Conservation (phyloP, 2,888 invertebrate species). For the Empis stercorea region DNA sequence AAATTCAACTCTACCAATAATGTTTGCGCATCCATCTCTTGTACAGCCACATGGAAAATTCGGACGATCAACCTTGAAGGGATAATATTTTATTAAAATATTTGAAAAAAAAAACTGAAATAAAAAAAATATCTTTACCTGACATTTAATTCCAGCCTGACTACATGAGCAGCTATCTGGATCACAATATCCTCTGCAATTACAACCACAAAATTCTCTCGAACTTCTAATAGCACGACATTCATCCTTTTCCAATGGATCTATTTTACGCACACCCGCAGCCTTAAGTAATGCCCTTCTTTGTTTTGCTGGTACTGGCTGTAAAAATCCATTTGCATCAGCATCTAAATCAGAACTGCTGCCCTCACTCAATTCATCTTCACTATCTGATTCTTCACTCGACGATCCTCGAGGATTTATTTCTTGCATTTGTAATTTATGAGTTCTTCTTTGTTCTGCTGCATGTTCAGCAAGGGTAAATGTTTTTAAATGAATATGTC, state of each 20-base stretch:
- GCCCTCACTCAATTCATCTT: constrained; percentile 67
- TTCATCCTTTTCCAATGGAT: constrained; percentile 84
- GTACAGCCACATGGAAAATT: constrained; percentile 96
- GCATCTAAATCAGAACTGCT: constrained; percentile 75
- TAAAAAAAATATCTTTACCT: constrained; percentile 37
- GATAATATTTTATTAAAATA: not conserved
- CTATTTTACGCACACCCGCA: constrained; percentile 90
- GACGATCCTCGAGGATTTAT: constrained; percentile 39
- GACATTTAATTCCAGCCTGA: constrained; percentile 90
- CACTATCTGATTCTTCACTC: constrained; percentile 75
- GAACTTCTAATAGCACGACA: constrained; percentile 85
- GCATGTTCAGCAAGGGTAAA: constrained; percentile 83
- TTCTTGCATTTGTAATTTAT: constrained; percentile 60
- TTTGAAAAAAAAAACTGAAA: not conserved
- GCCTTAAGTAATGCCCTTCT: constrained; percentile 74
- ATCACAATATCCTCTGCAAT: constrained; percentile 85
- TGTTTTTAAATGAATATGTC: constrained; percentile 52
- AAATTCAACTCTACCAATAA: constrained; percentile 87
- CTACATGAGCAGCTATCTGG: constrained; percentile 93
- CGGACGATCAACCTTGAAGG: constrained; percentile 66
- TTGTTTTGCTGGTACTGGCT: constrained; percentile 87
- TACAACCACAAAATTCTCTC: constrained; percentile 86
- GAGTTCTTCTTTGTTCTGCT: constrained; percentile 72
- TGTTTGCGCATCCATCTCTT: constrained; percentile 86
- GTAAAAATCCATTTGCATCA: constrained; percentile 79